Base-by-base conservation (phyloP, 2,113 vertebrate genomes). In the Lates calcarifer region DNA sequence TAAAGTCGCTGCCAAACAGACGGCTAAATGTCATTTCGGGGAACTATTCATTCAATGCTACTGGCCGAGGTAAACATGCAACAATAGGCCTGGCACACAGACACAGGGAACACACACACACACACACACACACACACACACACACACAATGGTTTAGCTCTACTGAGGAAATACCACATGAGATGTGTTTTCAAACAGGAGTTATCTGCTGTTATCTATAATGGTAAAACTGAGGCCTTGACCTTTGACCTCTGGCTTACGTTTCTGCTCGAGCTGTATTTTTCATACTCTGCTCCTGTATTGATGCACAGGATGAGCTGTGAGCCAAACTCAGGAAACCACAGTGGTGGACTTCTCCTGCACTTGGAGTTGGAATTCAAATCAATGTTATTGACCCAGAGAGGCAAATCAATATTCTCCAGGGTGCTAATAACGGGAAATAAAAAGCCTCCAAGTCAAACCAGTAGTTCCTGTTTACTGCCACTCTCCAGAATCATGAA, bases 11-110 rank as follows among this genome's bases (percentile, higher is more conserved):
- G 62, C 72, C 35, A 62, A 55, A 56, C 79, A 68, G n/a, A 62
- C 62, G 3, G 53, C 24, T 26, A 57, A 78, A 75, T 63, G 56
- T 53, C 56, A 66, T 70, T 80, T 55, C 77, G 47, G 57, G 77
- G 63, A 58, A 65, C 2, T 51, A 22, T 89, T 81, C 45, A 66
- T 78, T 74, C 4, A 64, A 11, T 11, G 28, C 39, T 45, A 53
- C 37, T 62, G 45, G 53, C 69, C 1, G 47, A 80, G 51, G 33
- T 26, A 31, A 76, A 35, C 39, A 14, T 31, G 51, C 1, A 0
- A 77, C 82, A 47, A 51, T 45, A 41, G 13, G 67, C 58, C 58
- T 77, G 5, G 29, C 10, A 22, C 51, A 37, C 26, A 1, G 45
- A 61, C 65, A 60, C 41, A 64, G 14, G 20, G 35, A 20, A 35